phyloP scores from a whole-genome alignment of 2,888 invertebrate genomes.

The Conus canariensis region DNA sequence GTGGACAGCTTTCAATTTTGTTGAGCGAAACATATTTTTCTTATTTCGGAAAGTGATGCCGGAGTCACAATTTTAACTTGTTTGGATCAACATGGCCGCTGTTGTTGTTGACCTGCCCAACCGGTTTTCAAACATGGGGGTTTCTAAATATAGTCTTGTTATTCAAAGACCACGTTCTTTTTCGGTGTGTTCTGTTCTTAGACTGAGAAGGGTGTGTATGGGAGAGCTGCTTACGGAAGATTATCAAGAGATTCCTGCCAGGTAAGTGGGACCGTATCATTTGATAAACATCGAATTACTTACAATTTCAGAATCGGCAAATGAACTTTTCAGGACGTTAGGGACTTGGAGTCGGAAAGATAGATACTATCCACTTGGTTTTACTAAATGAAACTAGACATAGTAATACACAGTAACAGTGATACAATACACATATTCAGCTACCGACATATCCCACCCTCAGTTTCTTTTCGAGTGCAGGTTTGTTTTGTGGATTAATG shows the following conservation, averaged over 20 bases:
- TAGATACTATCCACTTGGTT: too few relatives aligned
- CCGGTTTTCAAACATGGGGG: slow-evolving; percentile 39
- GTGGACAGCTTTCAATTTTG: too few relatives aligned
- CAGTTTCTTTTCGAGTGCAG: too few relatives aligned
- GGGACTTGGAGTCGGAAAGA: not conserved
- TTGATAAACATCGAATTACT: too few relatives aligned
- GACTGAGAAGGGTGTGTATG: slow-evolving; percentile 32
- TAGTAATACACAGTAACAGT: too few relatives aligned
- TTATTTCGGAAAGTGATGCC: not conserved
- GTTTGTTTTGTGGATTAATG: too few relatives aligned
- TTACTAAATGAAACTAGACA: too few relatives aligned
- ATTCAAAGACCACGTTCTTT: slow-evolving; percentile 31
- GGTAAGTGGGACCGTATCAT: not conserved
- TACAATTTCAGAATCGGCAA: too few relatives aligned
- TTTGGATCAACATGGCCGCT: slow-evolving; percentile 2
- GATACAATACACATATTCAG: too few relatives aligned
- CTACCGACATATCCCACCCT: too few relatives aligned
- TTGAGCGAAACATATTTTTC: too few relatives aligned
- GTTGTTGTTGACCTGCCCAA: slow-evolving; percentile 23
- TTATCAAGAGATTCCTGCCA: not conserved
- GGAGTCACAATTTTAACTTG: not conserved
- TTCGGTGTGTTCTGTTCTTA: slow-evolving; percentile 2
- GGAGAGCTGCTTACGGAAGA: not conserved
- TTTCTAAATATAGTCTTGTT: slow-evolving; percentile 29
- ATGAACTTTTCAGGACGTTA: too few relatives aligned